These are phyloP conservation scores for Hemitrygon akajei DNA, from an alignment of 2,797 vertebrate species.

Conservation along the genomic window DNA sequence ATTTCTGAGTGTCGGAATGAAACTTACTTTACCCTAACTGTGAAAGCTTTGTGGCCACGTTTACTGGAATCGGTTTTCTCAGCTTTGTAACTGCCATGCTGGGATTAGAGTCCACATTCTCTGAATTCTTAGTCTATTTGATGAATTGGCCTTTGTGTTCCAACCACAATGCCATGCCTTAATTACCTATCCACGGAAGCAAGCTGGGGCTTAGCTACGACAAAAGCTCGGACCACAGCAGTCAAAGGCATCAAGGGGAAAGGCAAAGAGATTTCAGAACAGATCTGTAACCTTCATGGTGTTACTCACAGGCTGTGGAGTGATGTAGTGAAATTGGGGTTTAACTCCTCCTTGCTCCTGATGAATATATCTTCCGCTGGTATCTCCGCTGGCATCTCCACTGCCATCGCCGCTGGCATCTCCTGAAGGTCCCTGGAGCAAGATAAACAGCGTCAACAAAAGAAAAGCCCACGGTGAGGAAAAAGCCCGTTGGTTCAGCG, in stretches of 20 bases:
- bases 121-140: not conserved
- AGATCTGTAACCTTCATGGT: not conserved
- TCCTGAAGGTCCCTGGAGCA: constrained; percentile 77
- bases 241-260: not conserved
- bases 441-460: not conserved
- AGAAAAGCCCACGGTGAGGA: not conserved
- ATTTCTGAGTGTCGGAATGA: not conserved
- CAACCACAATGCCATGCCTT: not conserved
- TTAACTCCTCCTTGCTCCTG: not conserved
- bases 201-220: not conserved
- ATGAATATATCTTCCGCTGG: constrained; percentile 42
- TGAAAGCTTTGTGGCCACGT: not conserved
- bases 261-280: not conserved
- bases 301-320: constrained; percentile 49
- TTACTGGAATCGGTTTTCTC: not conserved
- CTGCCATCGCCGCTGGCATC: constrained; percentile 69
- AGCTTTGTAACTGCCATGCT: not conserved
- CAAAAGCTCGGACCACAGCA: not conserved
- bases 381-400: constrained; percentile 43
- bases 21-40: not conserved
- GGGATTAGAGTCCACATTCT: not conserved
- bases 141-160: too few relatives aligned
- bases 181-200: not conserved
- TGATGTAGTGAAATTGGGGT: constrained; percentile 41
- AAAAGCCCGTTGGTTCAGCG: not conserved